Evolutionary conservation across 2,797 vertebrate species (phyloP), one percentile per base, ranked within the genome.

Genomic region (Trematomus bernacchii): DNA sequence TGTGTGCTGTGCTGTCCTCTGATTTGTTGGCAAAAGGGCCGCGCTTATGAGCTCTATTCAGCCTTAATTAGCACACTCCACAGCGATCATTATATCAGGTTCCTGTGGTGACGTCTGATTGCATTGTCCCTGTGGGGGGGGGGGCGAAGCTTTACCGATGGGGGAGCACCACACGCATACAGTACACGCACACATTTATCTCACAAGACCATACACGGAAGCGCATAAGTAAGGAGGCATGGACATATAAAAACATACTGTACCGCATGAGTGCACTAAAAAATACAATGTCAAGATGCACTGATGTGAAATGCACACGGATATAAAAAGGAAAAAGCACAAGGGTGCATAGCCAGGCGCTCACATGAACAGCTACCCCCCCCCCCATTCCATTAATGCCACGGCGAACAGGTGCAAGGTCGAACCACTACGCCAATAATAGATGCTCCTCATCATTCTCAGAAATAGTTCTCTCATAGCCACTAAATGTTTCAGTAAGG

Each of bases 11-110:
- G 85, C 77, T 83, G 85, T 93, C 27, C 53, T 80, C 82, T 93
- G 91, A 90, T 90, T 91, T 91, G 89, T 89, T 89, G 85, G 87
- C 83, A 84, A 82, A 90, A 21, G 80, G 52, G 73, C 10, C 7
- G 62, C 9, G 85, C 88, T 55, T 85, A 89, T 52, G 44, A 94
- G 88, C 91, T 93, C 91, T 83, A 85, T 90, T 92, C 58, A 63
- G 79, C 90, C 93, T 96, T 96, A 95, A 97, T 96, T 95, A 96
- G 95, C 88, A 46, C 89, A 92, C 73, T 94, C 92, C 93, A 91
- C 95, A 95, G 95, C 93, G 94, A 96, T 97, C 96, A 95, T 96
- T 96, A 95, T 90, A 92, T 91, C 96, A 85, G 83, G 93, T 95
- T 95, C 94, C 91, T 78, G 93, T 72, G 87, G 95, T 75, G 82